Conservation (phyloP, 2,797 vertebrate species). For the Coranthus polyacanthus region DNA sequence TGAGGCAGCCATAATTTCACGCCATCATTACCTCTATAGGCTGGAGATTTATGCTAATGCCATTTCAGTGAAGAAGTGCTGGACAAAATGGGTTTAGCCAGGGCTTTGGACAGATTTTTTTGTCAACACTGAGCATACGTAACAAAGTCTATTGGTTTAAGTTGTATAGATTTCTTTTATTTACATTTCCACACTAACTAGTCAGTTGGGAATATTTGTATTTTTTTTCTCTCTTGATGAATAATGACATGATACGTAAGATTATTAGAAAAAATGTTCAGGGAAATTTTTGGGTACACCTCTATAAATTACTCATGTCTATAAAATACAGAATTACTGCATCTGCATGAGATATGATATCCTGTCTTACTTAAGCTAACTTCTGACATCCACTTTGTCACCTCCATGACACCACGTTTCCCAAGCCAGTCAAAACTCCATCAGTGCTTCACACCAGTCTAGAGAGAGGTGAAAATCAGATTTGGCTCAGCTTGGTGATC, state of each 20-base stretch:
- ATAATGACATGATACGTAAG: background rate
- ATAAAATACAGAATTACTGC: conserved; percentile 18
- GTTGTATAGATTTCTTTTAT: conserved; percentile 12
- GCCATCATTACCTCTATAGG: conserved; percentile 83
- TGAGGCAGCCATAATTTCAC: conserved; percentile 85
- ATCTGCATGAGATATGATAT: background rate
- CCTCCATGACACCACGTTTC: conserved; percentile 34
- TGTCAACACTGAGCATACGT: conserved; percentile 19
- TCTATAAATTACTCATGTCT: conserved; percentile 4
- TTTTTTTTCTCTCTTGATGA: background rate
- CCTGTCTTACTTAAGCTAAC: conserved; percentile 9
- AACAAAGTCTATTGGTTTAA: conserved; percentile 23
- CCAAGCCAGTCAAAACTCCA: conserved; percentile 54
- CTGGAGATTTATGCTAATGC: conserved; percentile 82
- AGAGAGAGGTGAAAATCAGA: conserved; percentile 60
- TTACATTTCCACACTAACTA: conserved; percentile 10
- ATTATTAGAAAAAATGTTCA: background rate
- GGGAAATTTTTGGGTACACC: background rate
- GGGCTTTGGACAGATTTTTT: conserved; percentile 18
- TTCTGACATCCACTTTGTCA: conserved; percentile 40
- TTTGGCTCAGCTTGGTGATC: conserved; percentile 37
- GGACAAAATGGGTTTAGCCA: conserved; percentile 71
- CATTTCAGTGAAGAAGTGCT: conserved; percentile 68
- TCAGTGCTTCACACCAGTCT: conserved; percentile 47
- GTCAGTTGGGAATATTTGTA: background rate